Conservation (phyloP, 2,113 vertebrate species). For the Heteronetta atricapilla region DNA sequence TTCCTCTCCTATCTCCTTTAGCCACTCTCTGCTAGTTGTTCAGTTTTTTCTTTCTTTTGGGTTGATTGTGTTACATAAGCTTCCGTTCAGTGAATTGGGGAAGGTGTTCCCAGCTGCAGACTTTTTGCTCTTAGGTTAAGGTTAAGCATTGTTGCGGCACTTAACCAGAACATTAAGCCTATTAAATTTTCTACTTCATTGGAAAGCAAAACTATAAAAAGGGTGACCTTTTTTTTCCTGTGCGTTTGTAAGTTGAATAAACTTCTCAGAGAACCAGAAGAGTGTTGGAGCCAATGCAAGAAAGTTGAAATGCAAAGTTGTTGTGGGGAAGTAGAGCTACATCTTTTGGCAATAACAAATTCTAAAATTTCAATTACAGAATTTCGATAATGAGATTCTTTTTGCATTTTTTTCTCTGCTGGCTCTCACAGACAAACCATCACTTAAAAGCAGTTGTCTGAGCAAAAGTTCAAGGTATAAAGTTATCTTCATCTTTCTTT, state of each 20-base stretch:
- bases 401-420: not conserved
- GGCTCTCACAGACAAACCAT: not conserved
- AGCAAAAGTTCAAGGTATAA: accelerated
- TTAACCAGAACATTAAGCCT: not conserved
- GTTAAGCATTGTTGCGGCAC: not conserved
- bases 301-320: not conserved
- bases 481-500: not conserved
- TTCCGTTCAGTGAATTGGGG: not conserved
- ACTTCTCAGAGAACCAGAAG: not conserved
- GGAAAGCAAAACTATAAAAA: not conserved
- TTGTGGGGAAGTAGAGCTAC: not conserved
- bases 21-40: not conserved
- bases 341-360: not conserved
- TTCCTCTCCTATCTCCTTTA: not conserved
- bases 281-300: too few relatives aligned
- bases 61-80: not conserved
- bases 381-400: not conserved
- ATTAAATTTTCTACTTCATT: not conserved
- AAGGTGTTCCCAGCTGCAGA: not conserved
- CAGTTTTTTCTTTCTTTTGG: not conserved
- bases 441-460: not conserved
- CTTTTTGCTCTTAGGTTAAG: too few relatives aligned
- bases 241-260: not conserved
- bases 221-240: not conserved
- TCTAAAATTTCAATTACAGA: not conserved